Evolutionary conservation across 2,797 vertebrate genomes (phyloP).

Genomic region (Spondyliosoma cantharus): DNA sequence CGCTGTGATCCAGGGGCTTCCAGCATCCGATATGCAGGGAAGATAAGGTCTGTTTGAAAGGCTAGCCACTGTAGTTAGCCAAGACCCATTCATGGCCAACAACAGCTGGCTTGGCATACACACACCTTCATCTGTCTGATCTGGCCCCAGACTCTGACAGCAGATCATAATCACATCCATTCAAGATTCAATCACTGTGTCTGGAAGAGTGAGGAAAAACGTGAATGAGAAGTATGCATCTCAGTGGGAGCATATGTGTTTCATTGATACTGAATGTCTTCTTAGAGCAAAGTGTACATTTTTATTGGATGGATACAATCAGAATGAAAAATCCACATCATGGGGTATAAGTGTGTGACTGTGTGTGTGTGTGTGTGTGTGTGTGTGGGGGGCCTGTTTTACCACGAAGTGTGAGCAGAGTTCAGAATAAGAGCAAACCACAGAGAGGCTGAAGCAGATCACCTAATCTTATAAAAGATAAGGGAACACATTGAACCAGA

Average conservation of each 20-base stretch:
- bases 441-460: slow-evolving; percentile 54
- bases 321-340: slow-evolving; percentile 43
- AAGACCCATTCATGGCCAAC: slow-evolving; percentile 73
- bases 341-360: not conserved
- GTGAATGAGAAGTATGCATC: slow-evolving; percentile 64
- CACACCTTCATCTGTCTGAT: slow-evolving; percentile 77
- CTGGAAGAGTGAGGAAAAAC: slow-evolving; percentile 62
- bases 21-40: slow-evolving; percentile 68
- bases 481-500: slow-evolving; percentile 28
- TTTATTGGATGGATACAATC: slow-evolving; percentile 56
- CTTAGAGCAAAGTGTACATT: slow-evolving; percentile 42
- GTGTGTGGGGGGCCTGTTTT: slow-evolving; percentile 18
- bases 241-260: slow-evolving; percentile 58
- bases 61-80: slow-evolving; percentile 61
- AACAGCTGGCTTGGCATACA: slow-evolving; percentile 77
- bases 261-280: slow-evolving; percentile 64
- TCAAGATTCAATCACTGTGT: slow-evolving; percentile 75
- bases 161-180: slow-evolving; percentile 79
- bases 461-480: slow-evolving; percentile 58
- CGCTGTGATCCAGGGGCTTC: slow-evolving; percentile 62
- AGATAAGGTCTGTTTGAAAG: slow-evolving; percentile 78
- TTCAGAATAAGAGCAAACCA: slow-evolving; percentile 58
- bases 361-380: slow-evolving; percentile 12
- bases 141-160: slow-evolving; percentile 75
- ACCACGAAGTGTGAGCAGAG: slow-evolving; percentile 31